Conservation (phyloP, 1,140 invertebrate species). For the Mesaphorura yosii region DNA sequence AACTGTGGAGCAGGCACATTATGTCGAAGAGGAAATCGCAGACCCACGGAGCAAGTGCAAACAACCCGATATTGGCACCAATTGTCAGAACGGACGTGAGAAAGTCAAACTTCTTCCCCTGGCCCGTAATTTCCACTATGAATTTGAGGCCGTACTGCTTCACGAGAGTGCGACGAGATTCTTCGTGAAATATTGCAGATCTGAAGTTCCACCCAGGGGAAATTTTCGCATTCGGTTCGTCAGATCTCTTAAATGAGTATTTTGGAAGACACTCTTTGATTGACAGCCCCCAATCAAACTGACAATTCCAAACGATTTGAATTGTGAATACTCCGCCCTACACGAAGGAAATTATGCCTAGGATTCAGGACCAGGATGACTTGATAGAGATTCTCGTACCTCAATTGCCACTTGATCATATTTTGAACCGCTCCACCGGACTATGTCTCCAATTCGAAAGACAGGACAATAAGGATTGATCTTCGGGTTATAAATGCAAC, state of each 20-base stretch:
- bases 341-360: no score
- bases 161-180: conserved; percentile 32
- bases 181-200: conserved; percentile 31
- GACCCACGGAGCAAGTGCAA: conserved; percentile 35
- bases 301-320: conserved; percentile 43
- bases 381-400: conserved; percentile 31
- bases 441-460: conserved; percentile 41
- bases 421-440: conserved; percentile 34
- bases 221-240: conserved; percentile 32
- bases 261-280: conserved; percentile 39
- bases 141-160: conserved; percentile 46
- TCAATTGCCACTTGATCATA: conserved; percentile 34
- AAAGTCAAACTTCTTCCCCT: conserved; percentile 41
- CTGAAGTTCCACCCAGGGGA: conserved; percentile 43
- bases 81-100: conserved; percentile 42
- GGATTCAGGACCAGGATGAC: conserved; percentile 34
- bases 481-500: conserved; percentile 36
- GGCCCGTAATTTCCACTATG: conserved; percentile 40
- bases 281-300: conserved; percentile 39
- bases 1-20: neutral
- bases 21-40: conserved; percentile 5
- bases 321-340: conserved; percentile 43
- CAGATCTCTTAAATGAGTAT: conserved; percentile 41
- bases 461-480: conserved; percentile 41
- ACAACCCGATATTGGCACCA: conserved; percentile 42